phyloP scores from a whole-genome alignment of 2,113 vertebrate genomes.

The Pseudorasbora parva region DNA sequence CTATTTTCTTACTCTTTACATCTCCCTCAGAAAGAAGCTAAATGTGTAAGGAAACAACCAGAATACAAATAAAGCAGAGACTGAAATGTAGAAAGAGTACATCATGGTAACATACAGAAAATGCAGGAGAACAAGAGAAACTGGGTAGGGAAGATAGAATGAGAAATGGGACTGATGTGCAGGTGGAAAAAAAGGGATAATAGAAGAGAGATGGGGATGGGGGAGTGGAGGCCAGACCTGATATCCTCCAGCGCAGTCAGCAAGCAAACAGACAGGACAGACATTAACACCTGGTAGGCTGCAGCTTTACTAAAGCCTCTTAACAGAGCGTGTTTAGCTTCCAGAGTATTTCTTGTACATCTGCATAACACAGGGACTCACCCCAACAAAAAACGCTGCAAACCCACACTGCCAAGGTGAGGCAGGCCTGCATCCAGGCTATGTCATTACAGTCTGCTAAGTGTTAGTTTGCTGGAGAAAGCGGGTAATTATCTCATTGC shows the following conservation, averaged over 20 bases:
- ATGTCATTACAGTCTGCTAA: conserved; percentile 44
- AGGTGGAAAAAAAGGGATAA: conserved; percentile 13
- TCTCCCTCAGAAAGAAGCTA: conserved; percentile 36
- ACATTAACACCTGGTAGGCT: conserved; percentile 76
- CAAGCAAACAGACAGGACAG: conserved; percentile 59
- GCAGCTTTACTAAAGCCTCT: conserved; percentile 74
- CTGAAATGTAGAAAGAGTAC: conserved; percentile 8
- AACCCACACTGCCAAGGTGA: conserved; percentile 44
- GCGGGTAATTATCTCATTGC: conserved; percentile 57
- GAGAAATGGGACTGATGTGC: conserved; percentile 9
- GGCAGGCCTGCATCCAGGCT: conserved; percentile 35
- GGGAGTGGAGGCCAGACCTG: conserved; percentile 60
- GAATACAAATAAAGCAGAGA: conserved; percentile 28
- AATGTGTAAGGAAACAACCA: conserved; percentile 30
- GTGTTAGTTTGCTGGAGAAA: conserved; percentile 55
- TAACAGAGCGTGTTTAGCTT: conserved; percentile 62
- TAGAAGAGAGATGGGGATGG: not conserved
- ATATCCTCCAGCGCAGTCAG: conserved; percentile 65
- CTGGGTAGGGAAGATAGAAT: not conserved
- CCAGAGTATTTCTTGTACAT: conserved; percentile 56
- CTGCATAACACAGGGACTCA: conserved; percentile 52
- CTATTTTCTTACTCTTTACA: conserved; percentile 8
- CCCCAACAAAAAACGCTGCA: conserved; percentile 33
- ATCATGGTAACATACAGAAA: not conserved
- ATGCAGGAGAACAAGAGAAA: not conserved